These are phyloP conservation scores for Drosophila virilis DNA, from an alignment of 1,140 invertebrate species.

Conservation along the genomic window DNA sequence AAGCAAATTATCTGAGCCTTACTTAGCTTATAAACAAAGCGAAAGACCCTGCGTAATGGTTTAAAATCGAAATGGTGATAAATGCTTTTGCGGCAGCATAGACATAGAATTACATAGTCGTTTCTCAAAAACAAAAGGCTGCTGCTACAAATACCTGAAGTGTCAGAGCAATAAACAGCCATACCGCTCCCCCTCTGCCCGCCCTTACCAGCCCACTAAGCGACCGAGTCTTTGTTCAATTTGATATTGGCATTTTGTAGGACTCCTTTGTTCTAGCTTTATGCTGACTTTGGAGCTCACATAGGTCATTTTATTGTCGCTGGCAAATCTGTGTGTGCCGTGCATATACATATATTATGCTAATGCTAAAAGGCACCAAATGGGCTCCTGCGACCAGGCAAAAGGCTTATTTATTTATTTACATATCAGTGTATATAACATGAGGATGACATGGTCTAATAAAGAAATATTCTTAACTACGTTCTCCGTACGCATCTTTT, in stretches of 20 bases:
- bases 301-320: constrained; percentile 68
- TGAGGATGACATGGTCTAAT: constrained; percentile 49
- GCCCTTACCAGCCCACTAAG: neutral
- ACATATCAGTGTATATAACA: constrained; percentile 41
- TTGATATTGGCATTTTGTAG: constrained; percentile 55
- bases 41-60: neutral
- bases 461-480: constrained; percentile 35
- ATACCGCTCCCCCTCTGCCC: neutral
- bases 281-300: constrained; percentile 62
- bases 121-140: constrained; percentile 77
- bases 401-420: constrained; percentile 73
- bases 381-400: constrained; percentile 34
- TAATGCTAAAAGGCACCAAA: constrained; percentile 58
- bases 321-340: constrained; percentile 63
- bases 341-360: constrained; percentile 78
- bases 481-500: constrained; percentile 16
- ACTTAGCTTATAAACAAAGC: neutral
- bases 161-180: constrained; percentile 49
- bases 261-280: constrained; percentile 38
- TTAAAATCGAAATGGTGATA: constrained; percentile 26
- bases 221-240: constrained; percentile 40
- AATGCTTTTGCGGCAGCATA: constrained; percentile 33
- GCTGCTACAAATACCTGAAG: constrained; percentile 55
- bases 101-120: constrained; percentile 75
- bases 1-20: neutral